Evolutionary conservation across 2,888 invertebrate species (phyloP), one percentile per base, ranked within the genome.

Genomic region (Saturnia pavonia): DNA sequence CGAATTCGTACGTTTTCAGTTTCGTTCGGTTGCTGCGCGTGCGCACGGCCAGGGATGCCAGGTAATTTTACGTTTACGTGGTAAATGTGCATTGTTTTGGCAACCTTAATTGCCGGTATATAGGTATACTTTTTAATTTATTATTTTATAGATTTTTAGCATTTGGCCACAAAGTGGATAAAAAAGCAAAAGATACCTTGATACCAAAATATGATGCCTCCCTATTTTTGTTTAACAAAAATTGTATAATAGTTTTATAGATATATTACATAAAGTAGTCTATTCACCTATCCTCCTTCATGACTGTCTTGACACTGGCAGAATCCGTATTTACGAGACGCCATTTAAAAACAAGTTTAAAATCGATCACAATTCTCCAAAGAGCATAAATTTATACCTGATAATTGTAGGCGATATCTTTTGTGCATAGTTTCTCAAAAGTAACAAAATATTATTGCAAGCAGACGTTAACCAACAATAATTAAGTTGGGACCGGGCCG

Each of bases 1-100:
- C 72, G 72, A 77, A 82, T 87, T 85, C 89, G 90, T 84, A 75
- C 78, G 82, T 80, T 86, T 90, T 90, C 91, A 90, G 85, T 72
- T 77, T 75, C 76, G 79, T 81, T 85, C 85, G 83, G 69, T 68
- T 76, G 82, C 27, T 83, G 82, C 79, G 27, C 19, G 76, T 68
- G 85, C 85, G 85, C 87, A 85, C 78, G 83, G 82, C 84, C 85
- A 85, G 82, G 85, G 85, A 82, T 86, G 85, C 83, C 68, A 80
- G 80, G 78, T 77, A 82, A 85, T 85, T 82, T 75, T 79, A 77
- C 69, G 75, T 77, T 76, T 81, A 73, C 78, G 77, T 80, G 76
- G 77, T 74, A 51, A 22, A 22, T 73, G 73, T 22, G 25, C 14
- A 57, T 11, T 22, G 9, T 25, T 3, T 11, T 22, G 57, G 12